Evolutionary conservation across 2,797 vertebrate genomes (phyloP), one percentile per base, ranked within the genome.

Genomic region (Gambusia yucatana): DNA sequence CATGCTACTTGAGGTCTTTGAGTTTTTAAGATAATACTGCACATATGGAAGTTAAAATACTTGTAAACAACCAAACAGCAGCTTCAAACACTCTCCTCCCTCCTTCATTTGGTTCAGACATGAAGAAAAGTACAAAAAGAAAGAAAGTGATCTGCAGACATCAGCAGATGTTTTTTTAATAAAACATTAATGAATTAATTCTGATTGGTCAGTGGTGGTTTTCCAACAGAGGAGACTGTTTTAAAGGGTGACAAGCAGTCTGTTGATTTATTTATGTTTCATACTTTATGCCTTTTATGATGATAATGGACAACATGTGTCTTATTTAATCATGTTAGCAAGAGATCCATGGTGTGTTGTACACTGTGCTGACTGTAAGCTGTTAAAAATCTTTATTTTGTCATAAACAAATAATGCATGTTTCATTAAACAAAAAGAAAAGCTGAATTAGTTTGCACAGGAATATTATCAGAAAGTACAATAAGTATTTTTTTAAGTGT

Each of bases 371-470:
- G 84, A 86, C 77, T 87, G 81, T 61, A 81, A 86, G 79, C 88
- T 84, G 80, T 89, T 86, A 77, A 75, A 80, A 0, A 74, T 75
- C 28, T 61, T 20, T 61, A 55, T 78, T 89, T 88, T 86, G 76
- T 79, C 78, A 80, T 47, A 28, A 85, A 81, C 65, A 75, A 88
- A 89, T 41, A n/a, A 44, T 61, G 83, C 87, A 92, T 89, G 91
- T 73, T 82, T 67, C 77, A 77, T 75, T 80, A 86, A 77, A 70
- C 82, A 80, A 72, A 88, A 70, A 73, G 79, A 84, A 72, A 71
- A 57, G 50, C 11, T 52, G 6, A 81, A 82, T 20, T 82, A 39
- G 84, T 87, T 80, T 30, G 76, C 25, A 77, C 39, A 57, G 63
- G 76, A 75, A 82, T 73, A 81, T 61, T 78, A 83, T 71, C 55